Conservation (phyloP, 2,113 vertebrate genomes). For the Hippocampus mohnikei region DNA sequence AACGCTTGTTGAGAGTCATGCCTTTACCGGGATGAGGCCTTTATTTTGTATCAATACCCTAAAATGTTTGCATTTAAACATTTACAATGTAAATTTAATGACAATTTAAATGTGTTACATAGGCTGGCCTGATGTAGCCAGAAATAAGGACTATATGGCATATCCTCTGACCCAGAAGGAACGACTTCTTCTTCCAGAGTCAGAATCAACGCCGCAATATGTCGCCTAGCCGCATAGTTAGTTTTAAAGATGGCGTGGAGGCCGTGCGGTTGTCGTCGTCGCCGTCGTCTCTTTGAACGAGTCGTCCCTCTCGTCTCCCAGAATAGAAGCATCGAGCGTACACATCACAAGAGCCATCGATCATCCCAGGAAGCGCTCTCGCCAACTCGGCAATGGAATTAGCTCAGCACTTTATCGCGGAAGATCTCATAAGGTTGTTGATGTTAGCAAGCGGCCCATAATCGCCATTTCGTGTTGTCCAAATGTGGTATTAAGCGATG, state of each 20-base stretch:
- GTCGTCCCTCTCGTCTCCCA: conserved; percentile 7
- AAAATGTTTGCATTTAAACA: too few relatives aligned
- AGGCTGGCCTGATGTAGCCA: too few relatives aligned
- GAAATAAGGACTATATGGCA: too few relatives aligned
- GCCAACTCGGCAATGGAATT: conserved; percentile 43
- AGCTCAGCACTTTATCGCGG: conserved; percentile 49
- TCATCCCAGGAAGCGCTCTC: conserved; percentile 39
- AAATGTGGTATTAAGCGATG: background rate
- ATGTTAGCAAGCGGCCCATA: conserved; percentile 34
- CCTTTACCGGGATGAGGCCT: background rate
- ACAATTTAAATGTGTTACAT: too few relatives aligned
- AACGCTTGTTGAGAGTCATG: background rate
- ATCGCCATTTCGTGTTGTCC: background rate
- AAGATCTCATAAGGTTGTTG: conserved; percentile 32
- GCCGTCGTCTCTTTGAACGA: background rate
- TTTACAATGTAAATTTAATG: too few relatives aligned
- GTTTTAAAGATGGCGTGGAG: background rate
- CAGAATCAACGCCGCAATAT: background rate
- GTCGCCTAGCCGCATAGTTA: background rate
- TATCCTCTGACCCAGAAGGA: too few relatives aligned
- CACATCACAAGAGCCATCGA: conserved; percentile 43
- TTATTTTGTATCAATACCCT: background rate
- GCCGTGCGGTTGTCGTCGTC: background rate
- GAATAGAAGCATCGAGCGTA: conserved; percentile 35
- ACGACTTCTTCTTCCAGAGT: too few relatives aligned